Evolutionary conservation across 1,140 invertebrate genomes (phyloP), one percentile per base, ranked within the genome.

Genomic region (Cydia pomonella): DNA sequence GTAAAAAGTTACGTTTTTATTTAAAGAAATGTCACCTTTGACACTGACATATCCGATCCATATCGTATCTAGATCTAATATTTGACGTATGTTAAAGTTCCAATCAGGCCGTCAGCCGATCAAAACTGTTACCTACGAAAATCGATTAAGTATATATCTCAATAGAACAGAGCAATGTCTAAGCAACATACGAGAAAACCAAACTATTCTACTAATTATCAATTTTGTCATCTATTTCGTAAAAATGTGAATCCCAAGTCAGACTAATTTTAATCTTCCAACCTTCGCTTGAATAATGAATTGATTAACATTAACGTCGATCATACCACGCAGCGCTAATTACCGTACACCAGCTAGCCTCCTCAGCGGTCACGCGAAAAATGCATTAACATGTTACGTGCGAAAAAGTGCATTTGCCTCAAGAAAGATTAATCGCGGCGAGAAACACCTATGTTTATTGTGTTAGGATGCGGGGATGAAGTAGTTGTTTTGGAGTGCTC

Each of bases 371-470:
- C 64, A 69, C 64, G 64, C 64, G 27, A 69, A 13, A 38, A 38
- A 69, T 69, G 64, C 64, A 69, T 69, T 69, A 69, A 69, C 29
- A 41, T 69, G 7, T 69, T 33, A 69, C 64, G 64, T 69, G 64
- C 64, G 64, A 69, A 69, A 69, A 69, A 69, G 64, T 69, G 64
- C 64, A 69, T 69, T 69, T 33, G 64, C 29, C 64, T 69, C n/a
- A 69, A 69, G 64, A 33, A 69, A 69, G 64, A 69, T 69, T 69
- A 38, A 69, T 69, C 16, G 64, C 64, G 29, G 3, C 53, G 21
- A 59, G 53, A 59, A 59, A 59, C 53, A 59, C 53, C 53, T 59
- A 21, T 23, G 53, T 12, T 59, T 9, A 53, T 53, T 53, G 50
- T 16, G 44, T 47, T 47, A 47, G 6, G 47, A 50, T 7, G 41